A percentile compares a stretch with the other conserved stretches of the same genome.
These are phyloP conservation scores for Cataglyphis livida DNA, from an alignment of 2,888 invertebrate genomes.

Conservation along the genomic window DNA sequence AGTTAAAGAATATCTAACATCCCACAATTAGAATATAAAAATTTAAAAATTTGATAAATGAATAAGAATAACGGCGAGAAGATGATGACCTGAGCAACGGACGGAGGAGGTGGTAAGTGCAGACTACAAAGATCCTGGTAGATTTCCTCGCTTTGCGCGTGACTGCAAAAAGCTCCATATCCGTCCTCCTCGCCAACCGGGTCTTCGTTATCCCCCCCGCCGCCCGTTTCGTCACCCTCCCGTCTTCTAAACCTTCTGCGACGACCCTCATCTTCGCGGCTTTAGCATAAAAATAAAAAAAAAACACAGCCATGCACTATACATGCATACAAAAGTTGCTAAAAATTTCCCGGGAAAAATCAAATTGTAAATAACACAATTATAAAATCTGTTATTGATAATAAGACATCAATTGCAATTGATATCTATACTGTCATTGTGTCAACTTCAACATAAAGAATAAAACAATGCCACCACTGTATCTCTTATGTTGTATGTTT, in stretches of 20 bases:
- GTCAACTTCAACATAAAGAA: constrained; percentile 34
- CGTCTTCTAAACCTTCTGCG: constrained; percentile 82
- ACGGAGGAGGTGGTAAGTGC: constrained; percentile 87
- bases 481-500: constrained; percentile 13
- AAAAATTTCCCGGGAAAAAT: constrained; percentile 17
- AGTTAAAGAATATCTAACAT: background rate
- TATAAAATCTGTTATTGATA: constrained; percentile 48
- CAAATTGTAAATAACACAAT: constrained; percentile 45
- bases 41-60: background rate
- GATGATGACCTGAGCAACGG: constrained; percentile 83
- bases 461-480: constrained; percentile 70
- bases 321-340: constrained; percentile 69
- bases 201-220: constrained; percentile 79
- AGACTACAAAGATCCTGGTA: constrained; percentile 97
- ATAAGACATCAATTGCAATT: constrained; percentile 35
- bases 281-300: constrained; percentile 82
- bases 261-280: constrained; percentile 84
- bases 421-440: constrained; percentile 32
- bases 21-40: constrained; percentile 25
- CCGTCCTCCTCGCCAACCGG: constrained; percentile 87
- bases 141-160: constrained; percentile 95
- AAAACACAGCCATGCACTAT: constrained; percentile 81
- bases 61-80: constrained; percentile 54
- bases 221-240: constrained; percentile 81
- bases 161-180: constrained; percentile 90